Percentiles rank a stretch among this genome's conserved stretches.
Evolutionary conservation across 1,140 invertebrate genomes (phyloP).

Genomic region (Drosophila sulfurigaster): DNA sequence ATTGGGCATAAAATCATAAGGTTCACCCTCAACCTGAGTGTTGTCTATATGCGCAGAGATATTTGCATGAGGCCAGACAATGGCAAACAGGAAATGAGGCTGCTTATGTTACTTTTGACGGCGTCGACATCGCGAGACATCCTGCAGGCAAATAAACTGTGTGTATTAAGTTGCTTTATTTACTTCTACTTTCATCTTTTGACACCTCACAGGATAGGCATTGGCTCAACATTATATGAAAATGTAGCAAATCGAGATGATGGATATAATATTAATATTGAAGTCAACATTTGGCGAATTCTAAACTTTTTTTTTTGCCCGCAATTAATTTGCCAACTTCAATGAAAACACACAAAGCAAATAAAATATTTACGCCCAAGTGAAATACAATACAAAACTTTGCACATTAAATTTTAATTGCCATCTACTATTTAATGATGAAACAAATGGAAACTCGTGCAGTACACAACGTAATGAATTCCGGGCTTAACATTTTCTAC

Average conservation of each 20-base stretch:
- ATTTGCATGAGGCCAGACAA: conserved; percentile 54
- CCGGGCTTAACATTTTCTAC: no score
- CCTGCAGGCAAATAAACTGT: conserved; percentile 11
- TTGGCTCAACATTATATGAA: not conserved
- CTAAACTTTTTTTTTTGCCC: not conserved
- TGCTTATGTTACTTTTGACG: conserved; percentile 36
- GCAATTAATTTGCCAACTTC: conserved; percentile 49
- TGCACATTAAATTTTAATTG: conserved; percentile 53
- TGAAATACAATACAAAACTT: conserved; percentile 42
- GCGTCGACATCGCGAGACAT: conserved; percentile 31
- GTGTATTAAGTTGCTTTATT: conserved; percentile 38
- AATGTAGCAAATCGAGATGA: conserved; percentile 7
- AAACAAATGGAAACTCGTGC: no score
- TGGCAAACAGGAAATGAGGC: conserved; percentile 61
- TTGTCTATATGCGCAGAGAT: conserved; percentile 1
- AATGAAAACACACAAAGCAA: conserved; percentile 1
- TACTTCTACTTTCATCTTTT: conserved; percentile 40
- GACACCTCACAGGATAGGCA: conserved; percentile 9
- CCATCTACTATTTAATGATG: conserved; percentile 26
- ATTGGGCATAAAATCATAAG: conserved; percentile 44
- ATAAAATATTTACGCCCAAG: conserved; percentile 45
- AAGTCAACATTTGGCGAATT: conserved; percentile 16
- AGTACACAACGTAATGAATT: no score
- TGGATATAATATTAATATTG: conserved; percentile 3
- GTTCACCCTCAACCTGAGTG: not conserved